Evolutionary conservation across 2,797 vertebrate species (phyloP), one percentile per base, ranked within the genome.

Genomic region (Picus viridis): DNA sequence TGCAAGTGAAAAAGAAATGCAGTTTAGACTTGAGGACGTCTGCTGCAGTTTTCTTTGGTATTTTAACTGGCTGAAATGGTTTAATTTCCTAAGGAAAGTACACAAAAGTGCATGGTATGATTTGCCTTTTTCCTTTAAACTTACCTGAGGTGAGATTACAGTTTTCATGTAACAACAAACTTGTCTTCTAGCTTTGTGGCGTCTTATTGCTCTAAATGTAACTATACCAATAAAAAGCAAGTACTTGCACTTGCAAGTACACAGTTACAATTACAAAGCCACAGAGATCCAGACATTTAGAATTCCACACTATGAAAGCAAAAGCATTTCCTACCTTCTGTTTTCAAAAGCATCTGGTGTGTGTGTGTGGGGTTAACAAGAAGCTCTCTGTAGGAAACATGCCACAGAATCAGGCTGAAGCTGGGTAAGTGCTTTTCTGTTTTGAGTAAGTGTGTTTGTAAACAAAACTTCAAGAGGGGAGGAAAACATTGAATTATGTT

Each of bases 381-480:
- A 32, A 89, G 27, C 45, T 71, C 0, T 43, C 61, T 68, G 18
- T 41, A 72, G 11, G 62, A 85, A 88, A 8, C 43, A 10, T 53
- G 23, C n/a, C 59, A 76, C 23, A 47, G 51, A 49, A 68, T 71
- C 89, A 86, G 64, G 59, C 30, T 19, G 62, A 83, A 76, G 51
- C 43, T 86, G 29, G 41, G 24, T 72, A 90, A 77, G 43, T 91
- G 7, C 36, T 87, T 83, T 82, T 75, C 61, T 59, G 11, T 64
- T 87, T 90, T 75, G 63, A 82, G 53, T 82, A 67, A 86, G n/a
- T 77, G 34, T 80, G 75, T 94, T 82, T 94, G 76, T 96, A 88
- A 92, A 84, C 71, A 83, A 69, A 83, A 63, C 36, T 89, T 89
- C 26, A 43, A 80, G 74, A 92, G 17, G 16, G 43, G 74, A 87